Evolutionary conservation across 2,797 vertebrate species (phyloP), one percentile per base, ranked within the genome.

Genomic region (Sebastes itinus): DNA sequence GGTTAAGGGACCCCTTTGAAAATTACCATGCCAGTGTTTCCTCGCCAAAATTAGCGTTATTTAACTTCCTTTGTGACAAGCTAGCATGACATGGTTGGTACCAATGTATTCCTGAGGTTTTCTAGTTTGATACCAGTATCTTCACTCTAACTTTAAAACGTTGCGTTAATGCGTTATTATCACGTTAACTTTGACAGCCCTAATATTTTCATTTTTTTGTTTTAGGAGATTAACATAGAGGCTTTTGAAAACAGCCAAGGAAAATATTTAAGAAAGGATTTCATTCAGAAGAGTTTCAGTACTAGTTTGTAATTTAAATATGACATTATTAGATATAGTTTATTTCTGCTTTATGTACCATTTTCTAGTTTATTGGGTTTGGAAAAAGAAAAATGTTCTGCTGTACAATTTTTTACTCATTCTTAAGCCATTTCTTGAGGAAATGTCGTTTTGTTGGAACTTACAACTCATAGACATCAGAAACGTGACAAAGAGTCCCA

Each of bases 201-300:
- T 46, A 0, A 7, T n/a, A 5, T 42, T 25, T 28, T 69, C 14
- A 3, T 4, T 25, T 25, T 16, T 42, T 1, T 0, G 16, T 49
- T 65, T 46, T 42, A 4, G 8, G 5, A 18, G 22, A 27, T 65
- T 65, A 18, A 46, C n/a, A 8, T 10, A 3, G 23, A 49, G 9
- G 16, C 25, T 9, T 42, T 42, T 25, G 22, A 42, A 16, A 22
- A 8, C 10, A 23, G 11, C 8, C 2, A 23, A 1, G 13, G 10
- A 46, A 67, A 70, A 56, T 25, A 13, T 28, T 28, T 1, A 70
- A 14, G 23, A 58, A 14, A 14, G 18, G 33, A 42, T 27, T n/a
- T 59, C 33, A 27, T 65, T 27, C 63, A 65, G 63, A 65, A 65
- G 8, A 46, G 25, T 27, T 30, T 59, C 7, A 32, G 58, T n/a